phyloP scores from a whole-genome alignment of 2,888 invertebrate genomes.

The Apodemia zela region DNA sequence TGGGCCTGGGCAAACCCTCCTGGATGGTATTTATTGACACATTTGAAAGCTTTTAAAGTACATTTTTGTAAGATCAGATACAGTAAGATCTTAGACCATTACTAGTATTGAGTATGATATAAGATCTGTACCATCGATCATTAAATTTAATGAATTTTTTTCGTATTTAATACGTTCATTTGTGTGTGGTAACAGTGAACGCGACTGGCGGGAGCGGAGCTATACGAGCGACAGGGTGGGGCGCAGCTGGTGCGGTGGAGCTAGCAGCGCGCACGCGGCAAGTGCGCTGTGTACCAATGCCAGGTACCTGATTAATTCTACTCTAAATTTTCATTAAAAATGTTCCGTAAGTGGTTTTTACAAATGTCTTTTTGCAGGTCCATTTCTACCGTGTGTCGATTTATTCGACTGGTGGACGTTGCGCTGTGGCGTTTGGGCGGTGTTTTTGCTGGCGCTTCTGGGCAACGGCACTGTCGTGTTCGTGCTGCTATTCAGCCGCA shows the following conservation, averaged over 20 bases:
- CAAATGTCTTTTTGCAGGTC: conserved; percentile 79
- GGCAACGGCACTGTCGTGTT: conserved; percentile 98
- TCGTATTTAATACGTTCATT: too few relatives aligned
- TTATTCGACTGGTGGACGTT: conserved; percentile 99
- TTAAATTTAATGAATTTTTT: too few relatives aligned
- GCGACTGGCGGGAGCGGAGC: conserved; percentile 42
- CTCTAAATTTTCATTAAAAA: neutral
- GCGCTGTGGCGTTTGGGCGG: conserved; percentile 97
- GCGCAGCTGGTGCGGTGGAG: conserved; percentile 35
- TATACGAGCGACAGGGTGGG: conserved; percentile 30
- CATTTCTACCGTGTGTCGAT: conserved; percentile 97
- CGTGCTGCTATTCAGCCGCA: conserved; percentile 93
- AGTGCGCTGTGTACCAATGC: conserved; percentile 86
- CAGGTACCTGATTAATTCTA: conserved; percentile 77
- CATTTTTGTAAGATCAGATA: too few relatives aligned
- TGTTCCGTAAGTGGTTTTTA: neutral
- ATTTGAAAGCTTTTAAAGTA: too few relatives aligned
- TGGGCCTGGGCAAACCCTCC: too few relatives aligned
- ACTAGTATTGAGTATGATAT: too few relatives aligned
- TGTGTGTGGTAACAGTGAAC: conserved; percentile 44
- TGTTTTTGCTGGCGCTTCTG: conserved; percentile 95
- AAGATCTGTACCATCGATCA: too few relatives aligned
- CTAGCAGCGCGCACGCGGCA: conserved; percentile 31
- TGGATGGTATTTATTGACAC: too few relatives aligned
- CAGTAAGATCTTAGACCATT: too few relatives aligned